These are phyloP conservation scores for Achatina immaculata DNA, from an alignment of 1,140 invertebrate species.

Conservation along the genomic window DNA sequence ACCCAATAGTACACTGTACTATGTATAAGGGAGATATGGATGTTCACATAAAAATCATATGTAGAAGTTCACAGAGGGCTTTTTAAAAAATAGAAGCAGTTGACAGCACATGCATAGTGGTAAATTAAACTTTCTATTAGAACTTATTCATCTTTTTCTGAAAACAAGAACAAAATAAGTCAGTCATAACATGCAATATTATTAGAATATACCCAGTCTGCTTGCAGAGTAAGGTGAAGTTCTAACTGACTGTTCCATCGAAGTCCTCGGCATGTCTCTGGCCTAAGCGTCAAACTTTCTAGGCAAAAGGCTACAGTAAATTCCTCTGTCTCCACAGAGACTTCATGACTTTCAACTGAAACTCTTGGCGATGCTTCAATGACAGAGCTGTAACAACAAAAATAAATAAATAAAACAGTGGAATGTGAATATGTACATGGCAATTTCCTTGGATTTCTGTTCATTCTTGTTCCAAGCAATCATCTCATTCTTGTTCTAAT, in stretches of 20 bases:
- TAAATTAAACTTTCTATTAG: neutral
- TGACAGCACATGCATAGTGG: neutral
- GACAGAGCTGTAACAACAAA: neutral
- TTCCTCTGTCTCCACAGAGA: neutral
- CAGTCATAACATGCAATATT: neutral
- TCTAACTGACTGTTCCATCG: constrained; percentile 20
- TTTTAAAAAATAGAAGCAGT: neutral
- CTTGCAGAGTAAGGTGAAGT: constrained; percentile 27
- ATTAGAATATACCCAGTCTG: constrained; percentile 20
- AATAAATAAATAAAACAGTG: neutral
- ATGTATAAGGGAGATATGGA: too few species aligned
- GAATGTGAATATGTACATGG: neutral
- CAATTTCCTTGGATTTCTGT: neutral
- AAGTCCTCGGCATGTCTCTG: constrained; percentile 18
- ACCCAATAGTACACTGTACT: too few species aligned
- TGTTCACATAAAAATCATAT: neutral
- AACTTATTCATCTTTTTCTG: neutral
- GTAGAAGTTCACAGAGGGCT: neutral
- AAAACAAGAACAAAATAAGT: neutral
- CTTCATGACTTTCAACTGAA: neutral
- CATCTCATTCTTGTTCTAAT: neutral
- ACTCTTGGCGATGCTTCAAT: constrained; percentile 9
- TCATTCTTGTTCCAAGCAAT: neutral
- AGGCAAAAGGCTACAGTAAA: neutral
- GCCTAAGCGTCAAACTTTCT: constrained; percentile 12